These are phyloP conservation scores for Leptatherina wallacei DNA, from an alignment of 2,797 vertebrate genomes.

Conservation along the genomic window DNA sequence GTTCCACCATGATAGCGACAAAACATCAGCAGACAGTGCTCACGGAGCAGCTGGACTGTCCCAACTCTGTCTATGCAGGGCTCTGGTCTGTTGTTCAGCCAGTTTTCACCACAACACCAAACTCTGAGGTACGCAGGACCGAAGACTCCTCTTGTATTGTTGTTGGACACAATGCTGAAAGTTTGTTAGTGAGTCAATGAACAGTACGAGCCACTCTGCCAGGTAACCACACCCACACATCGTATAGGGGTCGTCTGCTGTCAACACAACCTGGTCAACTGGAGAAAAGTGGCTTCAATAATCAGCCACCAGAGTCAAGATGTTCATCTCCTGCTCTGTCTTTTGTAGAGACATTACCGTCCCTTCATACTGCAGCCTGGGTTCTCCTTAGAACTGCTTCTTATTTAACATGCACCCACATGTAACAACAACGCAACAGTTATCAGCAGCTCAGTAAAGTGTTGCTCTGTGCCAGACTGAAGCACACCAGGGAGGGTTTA, in stretches of 20 bases:
- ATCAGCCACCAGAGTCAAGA: slow-evolving; percentile 12
- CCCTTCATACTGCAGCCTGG: slow-evolving; percentile 28
- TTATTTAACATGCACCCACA: slow-evolving; percentile 4
- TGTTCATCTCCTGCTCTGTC: slow-evolving; percentile 35
- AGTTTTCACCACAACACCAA: slow-evolving; percentile 20
- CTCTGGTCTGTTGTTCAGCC: slow-evolving; percentile 35
- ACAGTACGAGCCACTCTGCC: slow-evolving; percentile 18
- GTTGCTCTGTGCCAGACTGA: background rate
- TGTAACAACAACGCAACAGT: background rate
- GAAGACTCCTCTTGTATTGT: slow-evolving; percentile 24
- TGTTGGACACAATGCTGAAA: slow-evolving; percentile 1
- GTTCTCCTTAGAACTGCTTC: slow-evolving; percentile 54
- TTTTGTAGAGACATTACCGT: background rate
- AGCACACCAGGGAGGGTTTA: slow-evolving; percentile 3
- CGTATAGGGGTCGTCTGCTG: slow-evolving; percentile 3
- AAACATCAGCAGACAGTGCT: slow-evolving; percentile 2
- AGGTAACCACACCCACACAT: slow-evolving; percentile 6
- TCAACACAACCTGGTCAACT: background rate
- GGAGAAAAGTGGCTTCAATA: slow-evolving; percentile 6
- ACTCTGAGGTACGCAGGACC: slow-evolving; percentile 32
- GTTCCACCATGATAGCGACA: background rate
- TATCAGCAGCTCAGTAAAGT: background rate
- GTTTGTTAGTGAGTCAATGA: slow-evolving; percentile 14
- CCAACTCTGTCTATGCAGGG: slow-evolving; percentile 26
- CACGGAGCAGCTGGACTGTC: slow-evolving; percentile 4